Base-by-base conservation (phyloP, 2,797 vertebrate species). In the Cossypha polioptera region DNA sequence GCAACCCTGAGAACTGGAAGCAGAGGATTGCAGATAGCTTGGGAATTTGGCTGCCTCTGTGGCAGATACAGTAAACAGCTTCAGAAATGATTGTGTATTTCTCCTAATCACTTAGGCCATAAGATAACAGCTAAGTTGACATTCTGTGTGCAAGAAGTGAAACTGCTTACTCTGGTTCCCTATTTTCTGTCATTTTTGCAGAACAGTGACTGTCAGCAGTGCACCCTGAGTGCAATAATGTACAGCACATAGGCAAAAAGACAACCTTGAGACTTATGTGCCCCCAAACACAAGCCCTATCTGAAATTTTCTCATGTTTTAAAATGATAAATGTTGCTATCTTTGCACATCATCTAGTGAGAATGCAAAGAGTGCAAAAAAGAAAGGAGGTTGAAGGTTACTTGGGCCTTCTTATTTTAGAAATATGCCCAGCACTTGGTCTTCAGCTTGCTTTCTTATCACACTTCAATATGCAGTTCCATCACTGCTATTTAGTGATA, bases 51-150 rank as follows among this genome's bases (percentile, higher is more conserved):
- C 73, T 95, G 82, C 48, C 42, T 79, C 80, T 43, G 65, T 92
- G 90, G 80, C 59, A 95, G 50, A 55, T 66, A 80, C 66, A 92
- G 68, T 73, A 89, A 95, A 75, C 87, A 92, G 40, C 69, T 94
- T 87, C 87, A 87, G 94, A 97, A 97, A 93, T 58, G 94, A 90
- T 94, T 93, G 91, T 94, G 57, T 89, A 77, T 86, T 86, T 89
- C 75, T 94, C 68, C 33, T 95, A 96, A 96, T 96, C 92, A 75
- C 78, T 97, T 94, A 90, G 69, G 77, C 61, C 26, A 68, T 72
- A 85, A 89, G 89, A 87, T 92, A 97, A 89, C 50, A 94, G 66
- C 57, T 76, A 93, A 84, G 58, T 45, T 94, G 78, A 88, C 68
- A 36, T 92, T 93, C 82, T 86, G 25, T 91, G 93, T 89, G 40